Evolutionary conservation across 1,140 invertebrate species (phyloP).

Genomic region (Heliconius hewitsoni): DNA sequence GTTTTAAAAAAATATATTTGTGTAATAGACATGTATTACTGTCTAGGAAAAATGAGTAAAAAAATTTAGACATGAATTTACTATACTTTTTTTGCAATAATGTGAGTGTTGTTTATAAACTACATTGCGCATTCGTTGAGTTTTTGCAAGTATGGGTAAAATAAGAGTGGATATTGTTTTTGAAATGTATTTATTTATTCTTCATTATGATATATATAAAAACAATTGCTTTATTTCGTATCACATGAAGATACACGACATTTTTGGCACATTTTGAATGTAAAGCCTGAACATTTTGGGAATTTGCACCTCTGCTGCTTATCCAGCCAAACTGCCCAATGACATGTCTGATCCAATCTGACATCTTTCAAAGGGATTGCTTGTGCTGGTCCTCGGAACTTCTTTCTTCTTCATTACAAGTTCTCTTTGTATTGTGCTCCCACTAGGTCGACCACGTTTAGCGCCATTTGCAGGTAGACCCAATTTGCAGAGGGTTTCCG

Average conservation of each 20-base stretch:
- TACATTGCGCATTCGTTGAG: conserved; percentile 51
- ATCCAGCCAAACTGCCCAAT: background rate
- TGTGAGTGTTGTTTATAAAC: conserved; percentile 53
- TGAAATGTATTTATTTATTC: conserved; percentile 54
- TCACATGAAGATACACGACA: conserved; percentile 60
- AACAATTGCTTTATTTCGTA: conserved; percentile 60
- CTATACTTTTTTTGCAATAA: conserved; percentile 47
- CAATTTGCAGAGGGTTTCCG: background rate
- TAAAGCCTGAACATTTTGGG: conserved; percentile 32
- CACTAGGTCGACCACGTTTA: background rate
- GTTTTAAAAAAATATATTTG: too few species aligned
- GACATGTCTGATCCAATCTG: conserved; percentile 2
- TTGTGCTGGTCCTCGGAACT: conserved; percentile 48
- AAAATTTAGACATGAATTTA: conserved; percentile 54
- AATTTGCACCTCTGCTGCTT: too few species aligned
- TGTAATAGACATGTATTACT: too few species aligned
- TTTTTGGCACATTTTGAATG: too few species aligned
- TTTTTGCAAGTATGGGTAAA: conserved; percentile 55
- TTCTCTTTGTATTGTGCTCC: conserved; percentile 50
- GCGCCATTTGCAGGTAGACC: background rate
- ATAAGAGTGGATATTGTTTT: conserved; percentile 54
- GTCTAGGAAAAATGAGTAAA: conserved; percentile 50
- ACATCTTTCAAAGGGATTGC: conserved; percentile 46
- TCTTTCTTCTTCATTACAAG: conserved; percentile 48
- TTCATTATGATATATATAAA: conserved; percentile 57